phyloP scores from a whole-genome alignment of 2,888 invertebrate species.

The Perdita meconis region DNA sequence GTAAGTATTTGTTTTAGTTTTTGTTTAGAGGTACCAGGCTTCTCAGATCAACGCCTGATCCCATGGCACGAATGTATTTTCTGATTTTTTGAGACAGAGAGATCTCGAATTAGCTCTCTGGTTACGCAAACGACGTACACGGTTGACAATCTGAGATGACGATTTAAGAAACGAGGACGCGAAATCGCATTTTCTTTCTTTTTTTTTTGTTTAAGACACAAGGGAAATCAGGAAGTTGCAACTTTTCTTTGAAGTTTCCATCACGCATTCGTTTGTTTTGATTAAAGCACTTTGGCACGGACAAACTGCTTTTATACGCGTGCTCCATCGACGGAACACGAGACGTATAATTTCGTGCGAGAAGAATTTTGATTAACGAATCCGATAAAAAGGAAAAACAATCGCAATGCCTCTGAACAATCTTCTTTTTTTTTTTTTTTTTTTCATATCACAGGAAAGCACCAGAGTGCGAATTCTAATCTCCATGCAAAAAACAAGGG shows the following conservation, averaged over 20 bases:
- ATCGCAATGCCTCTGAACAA: conserved; percentile 54
- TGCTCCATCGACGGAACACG: conserved; percentile 32
- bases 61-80: conserved; percentile 65
- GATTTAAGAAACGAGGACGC: conserved; percentile 42
- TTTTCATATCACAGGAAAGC: conserved; percentile 74
- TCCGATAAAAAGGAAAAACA: conserved; percentile 51
- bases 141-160: conserved; percentile 60
- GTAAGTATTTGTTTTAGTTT: conserved; percentile 40
- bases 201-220: conserved; percentile 33
- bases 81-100: conserved; percentile 49
- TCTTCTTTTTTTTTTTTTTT: conserved; percentile 46
- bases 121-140: conserved; percentile 64
- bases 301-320: conserved; percentile 63
- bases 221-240: conserved; percentile 27
- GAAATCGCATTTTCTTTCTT: conserved; percentile 46
- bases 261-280: conserved; percentile 53
- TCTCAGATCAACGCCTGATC: conserved; percentile 57
- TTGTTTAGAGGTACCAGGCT: conserved; percentile 59
- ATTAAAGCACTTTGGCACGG: conserved; percentile 72
- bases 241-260: conserved; percentile 36
- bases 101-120: conserved; percentile 59
- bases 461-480: conserved; percentile 64
- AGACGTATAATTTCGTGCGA: conserved; percentile 37
- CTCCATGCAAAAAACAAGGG: conserved; percentile 53
- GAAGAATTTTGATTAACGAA: conserved; percentile 46